Percentiles rank a stretch among this genome's conserved stretches.
phyloP scores from a whole-genome alignment of 2,113 vertebrate genomes.

The Tricholaema leucomelas region DNA sequence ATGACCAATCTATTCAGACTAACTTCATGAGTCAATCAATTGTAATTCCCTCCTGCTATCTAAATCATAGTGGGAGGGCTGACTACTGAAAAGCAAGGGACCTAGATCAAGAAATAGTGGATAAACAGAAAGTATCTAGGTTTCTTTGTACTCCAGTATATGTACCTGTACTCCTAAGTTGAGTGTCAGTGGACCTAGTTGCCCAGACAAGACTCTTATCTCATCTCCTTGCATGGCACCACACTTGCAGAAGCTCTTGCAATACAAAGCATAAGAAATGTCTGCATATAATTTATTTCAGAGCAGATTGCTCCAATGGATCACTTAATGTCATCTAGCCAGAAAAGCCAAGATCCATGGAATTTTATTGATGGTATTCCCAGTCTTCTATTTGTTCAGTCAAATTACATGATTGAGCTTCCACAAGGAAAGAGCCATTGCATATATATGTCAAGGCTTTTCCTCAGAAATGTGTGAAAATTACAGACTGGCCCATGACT shows the following conservation, averaged over 20 bases:
- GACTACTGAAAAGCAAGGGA: neutral
- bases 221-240: neutral
- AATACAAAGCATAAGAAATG: neutral
- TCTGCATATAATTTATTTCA: neutral
- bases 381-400: neutral
- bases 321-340: neutral
- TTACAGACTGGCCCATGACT: neutral
- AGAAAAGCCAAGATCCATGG: neutral
- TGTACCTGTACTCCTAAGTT: neutral
- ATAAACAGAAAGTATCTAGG: neutral
- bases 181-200: neutral
- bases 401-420: neutral
- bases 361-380: neutral
- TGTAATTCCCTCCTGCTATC: neutral
- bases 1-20: neutral
- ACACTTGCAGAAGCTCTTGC: neutral
- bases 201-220: neutral
- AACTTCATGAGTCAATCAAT: neutral
- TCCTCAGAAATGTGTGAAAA: neutral
- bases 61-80: neutral
- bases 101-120: neutral
- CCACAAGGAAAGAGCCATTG: neutral
- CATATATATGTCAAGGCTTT: neutral
- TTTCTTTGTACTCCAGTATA: too few relatives aligned
- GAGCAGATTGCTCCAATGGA: neutral